These are phyloP conservation scores for Clarias pachynema DNA, from an alignment of 2,797 vertebrate species.

Conservation along the genomic window DNA sequence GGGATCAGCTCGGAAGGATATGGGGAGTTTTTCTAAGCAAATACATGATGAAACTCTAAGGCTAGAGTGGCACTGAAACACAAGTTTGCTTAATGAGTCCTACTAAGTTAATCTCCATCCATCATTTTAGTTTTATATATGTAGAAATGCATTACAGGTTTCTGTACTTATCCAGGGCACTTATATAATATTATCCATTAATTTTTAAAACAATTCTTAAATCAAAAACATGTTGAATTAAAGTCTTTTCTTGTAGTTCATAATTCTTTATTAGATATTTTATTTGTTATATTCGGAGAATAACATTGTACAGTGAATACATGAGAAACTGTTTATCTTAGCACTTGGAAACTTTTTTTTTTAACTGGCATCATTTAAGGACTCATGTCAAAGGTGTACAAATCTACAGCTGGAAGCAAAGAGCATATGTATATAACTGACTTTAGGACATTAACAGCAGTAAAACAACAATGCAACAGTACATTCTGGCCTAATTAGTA, in stretches of 20 bases:
- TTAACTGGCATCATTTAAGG: too few relatives aligned
- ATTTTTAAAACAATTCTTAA: background rate
- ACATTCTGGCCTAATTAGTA: background rate
- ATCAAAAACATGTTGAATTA: background rate
- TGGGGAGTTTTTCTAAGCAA: background rate
- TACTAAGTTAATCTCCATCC: background rate
- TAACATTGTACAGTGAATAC: background rate
- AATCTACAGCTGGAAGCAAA: background rate
- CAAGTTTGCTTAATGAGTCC: constrained; percentile 1
- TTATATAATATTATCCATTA: background rate
- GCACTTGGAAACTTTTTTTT: background rate
- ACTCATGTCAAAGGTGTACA: too few relatives aligned
- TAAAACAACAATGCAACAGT: background rate
- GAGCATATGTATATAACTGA: background rate
- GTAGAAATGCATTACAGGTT: background rate
- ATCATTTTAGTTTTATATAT: background rate
- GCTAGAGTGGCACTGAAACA: constrained; percentile 9
- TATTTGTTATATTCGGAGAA: background rate
- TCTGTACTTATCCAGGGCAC: background rate
- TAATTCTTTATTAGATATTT: background rate
- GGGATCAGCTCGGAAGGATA: background rate
- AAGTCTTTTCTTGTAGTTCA: background rate
- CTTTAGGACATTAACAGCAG: background rate
- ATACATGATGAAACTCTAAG: background rate
- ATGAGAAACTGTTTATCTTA: background rate